A percentile compares a stretch with the other conserved stretches of the same genome.
Evolutionary conservation across 2,888 invertebrate species (phyloP).

Genomic region (Macroteleia sp.): DNA sequence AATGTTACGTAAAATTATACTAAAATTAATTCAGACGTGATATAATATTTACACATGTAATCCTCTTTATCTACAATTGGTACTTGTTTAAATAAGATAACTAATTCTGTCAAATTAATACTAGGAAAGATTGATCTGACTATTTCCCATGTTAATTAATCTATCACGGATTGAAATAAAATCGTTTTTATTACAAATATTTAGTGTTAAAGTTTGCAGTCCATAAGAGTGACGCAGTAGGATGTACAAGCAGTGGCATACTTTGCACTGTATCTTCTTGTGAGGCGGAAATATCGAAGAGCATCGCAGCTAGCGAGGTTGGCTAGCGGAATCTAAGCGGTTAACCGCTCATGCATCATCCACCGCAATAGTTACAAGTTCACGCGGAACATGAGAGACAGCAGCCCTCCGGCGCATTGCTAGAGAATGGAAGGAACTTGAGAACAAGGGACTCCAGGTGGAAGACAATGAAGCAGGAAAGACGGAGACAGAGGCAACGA

Average conservation of each 20-base stretch:
- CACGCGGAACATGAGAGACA: conserved; percentile 66
- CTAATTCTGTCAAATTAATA: no score
- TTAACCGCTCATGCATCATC: conserved; percentile 77
- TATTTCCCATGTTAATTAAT: no score
- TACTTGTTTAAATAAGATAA: no score
- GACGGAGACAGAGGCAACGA: conserved; percentile 38
- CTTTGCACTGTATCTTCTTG: conserved; percentile 57
- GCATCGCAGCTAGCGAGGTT: conserved; percentile 46
- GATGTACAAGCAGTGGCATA: neutral
- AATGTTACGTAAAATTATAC: no score
- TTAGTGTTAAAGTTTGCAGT: neutral
- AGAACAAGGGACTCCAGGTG: conserved; percentile 45
- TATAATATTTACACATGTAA: no score
- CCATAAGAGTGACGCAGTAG: conserved; percentile 15
- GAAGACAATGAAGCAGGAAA: conserved; percentile 48
- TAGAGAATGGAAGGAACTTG: conserved; percentile 48
- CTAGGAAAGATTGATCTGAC: no score
- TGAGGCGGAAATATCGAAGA: conserved; percentile 71
- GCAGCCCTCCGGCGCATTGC: conserved; percentile 37
- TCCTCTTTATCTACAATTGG: no score
- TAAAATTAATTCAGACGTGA: no score
- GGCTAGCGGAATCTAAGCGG: conserved; percentile 70
- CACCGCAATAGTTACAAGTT: conserved; percentile 76
- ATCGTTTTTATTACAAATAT: no score
- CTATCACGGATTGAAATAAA: no score